These are phyloP conservation scores for Squalus acanthias DNA, from an alignment of 2,797 vertebrate genomes.

Conservation along the genomic window DNA sequence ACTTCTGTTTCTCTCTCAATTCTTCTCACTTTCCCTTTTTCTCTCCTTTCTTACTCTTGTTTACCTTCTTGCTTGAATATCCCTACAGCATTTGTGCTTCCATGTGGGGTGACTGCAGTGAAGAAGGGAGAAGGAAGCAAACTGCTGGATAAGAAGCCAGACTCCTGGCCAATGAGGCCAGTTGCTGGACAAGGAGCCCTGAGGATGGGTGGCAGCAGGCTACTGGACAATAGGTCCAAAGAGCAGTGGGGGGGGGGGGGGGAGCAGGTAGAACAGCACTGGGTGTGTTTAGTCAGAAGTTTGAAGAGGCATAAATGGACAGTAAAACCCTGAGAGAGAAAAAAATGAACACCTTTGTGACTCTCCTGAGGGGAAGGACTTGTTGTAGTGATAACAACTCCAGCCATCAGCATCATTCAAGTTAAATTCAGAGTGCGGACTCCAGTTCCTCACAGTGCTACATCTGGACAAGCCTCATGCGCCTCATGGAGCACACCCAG, in stretches of 20 bases:
- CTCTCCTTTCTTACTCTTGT: background rate
- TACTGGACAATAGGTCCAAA: background rate
- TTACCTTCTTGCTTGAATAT: background rate
- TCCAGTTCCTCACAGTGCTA: background rate
- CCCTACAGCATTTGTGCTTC: background rate
- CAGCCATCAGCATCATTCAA: background rate
- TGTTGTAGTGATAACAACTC: background rate
- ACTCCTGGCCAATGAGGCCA: background rate
- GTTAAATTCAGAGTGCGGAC: background rate
- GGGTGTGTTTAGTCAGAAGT: background rate
- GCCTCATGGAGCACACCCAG: too few species aligned
- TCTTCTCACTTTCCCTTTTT: too few species aligned
- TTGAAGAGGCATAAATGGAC: background rate
- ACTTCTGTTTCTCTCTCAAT: background rate
- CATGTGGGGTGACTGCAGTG: background rate
- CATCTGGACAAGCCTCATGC: background rate
- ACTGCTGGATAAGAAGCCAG: background rate
- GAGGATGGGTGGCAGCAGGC: background rate
- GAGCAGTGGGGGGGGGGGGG: background rate
- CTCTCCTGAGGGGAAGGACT: background rate
- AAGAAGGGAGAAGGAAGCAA: background rate
- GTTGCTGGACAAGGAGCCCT: background rate
- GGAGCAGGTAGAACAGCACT: background rate
- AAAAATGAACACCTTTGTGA: background rate
- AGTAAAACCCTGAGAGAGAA: background rate